Base-by-base conservation (phyloP, 2,888 invertebrate genomes). In the Alloscopus bannaensis region DNA sequence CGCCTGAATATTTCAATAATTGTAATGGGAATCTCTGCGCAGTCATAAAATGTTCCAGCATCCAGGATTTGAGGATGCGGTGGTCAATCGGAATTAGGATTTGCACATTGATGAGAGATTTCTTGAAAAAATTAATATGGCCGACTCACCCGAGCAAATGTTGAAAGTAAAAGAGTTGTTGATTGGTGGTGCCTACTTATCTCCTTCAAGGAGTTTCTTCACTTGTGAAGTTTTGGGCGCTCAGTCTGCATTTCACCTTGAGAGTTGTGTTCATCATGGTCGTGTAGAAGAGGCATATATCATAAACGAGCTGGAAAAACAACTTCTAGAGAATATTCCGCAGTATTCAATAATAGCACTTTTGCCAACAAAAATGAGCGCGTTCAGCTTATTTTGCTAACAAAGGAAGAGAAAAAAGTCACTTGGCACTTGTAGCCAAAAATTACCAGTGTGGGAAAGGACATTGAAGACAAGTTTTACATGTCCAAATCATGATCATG, bases 71-170 rank as follows among this genome's bases (percentile, higher is more conserved):
- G 22, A 50, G 20, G 57, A 26, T 66, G 66, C 29, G 52, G 36
- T 68, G 20, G 69, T 40, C 55, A 57, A 20, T 1, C 20, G 1
- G 1, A 13, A 36, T 50, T 3, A 50, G 11, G 20, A 18, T 1
- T n/a, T 13, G 47, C 18, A 47, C 18, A 4, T 18, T 20, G 50
- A 20, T 69, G 57, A 31, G 57, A 57, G 57, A 13, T 52, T 57
- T 57, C 22, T 45, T 57, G 40, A 70, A 70, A 70, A 70, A 70
- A 70, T 59, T 70, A 70, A 70, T 70, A 70, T 70, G 70, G 70
- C 70, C 59, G 70, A 45, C 50, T 2, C 18, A 13, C 20, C 11
- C 22, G 22, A 20, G 20, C 2, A 11, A 18, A 20, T 18, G 11
- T 11, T 50, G 11, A 50, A 18, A 20, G 50, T 22, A 50, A 4